These are phyloP conservation scores for Hirtodrosophila alboralis DNA, from an alignment of 2,888 invertebrate species.

Conservation along the genomic window DNA sequence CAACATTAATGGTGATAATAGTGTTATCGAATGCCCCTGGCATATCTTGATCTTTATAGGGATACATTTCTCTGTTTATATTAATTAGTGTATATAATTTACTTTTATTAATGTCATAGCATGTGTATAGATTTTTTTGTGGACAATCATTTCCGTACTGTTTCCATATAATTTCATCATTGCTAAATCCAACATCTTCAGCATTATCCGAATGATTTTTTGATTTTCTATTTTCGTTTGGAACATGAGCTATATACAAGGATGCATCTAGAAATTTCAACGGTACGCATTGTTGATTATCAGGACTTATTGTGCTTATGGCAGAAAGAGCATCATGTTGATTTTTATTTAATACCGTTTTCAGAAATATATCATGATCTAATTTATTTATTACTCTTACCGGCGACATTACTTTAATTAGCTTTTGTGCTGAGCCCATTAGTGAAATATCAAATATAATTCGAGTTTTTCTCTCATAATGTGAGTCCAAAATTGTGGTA, in stretches of 20 bases:
- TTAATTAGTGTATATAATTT: constrained; percentile 78
- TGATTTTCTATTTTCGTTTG: constrained; percentile 29
- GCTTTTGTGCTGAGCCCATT: constrained; percentile 96
- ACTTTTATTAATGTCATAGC: constrained; percentile 77
- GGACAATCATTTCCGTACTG: constrained; percentile 64
- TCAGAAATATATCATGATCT: constrained; percentile 89
- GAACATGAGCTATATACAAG: constrained; percentile 88
- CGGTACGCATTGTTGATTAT: constrained; percentile 89
- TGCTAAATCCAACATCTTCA: constrained; percentile 80
- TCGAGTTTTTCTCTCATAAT: constrained; percentile 87
- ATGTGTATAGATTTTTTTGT: constrained; percentile 75
- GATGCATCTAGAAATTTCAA: constrained; percentile 89
- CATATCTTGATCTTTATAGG: constrained; percentile 85
- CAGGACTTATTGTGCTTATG: constrained; percentile 83
- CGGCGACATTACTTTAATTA: constrained; percentile 94
- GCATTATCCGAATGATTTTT: constrained; percentile 15
- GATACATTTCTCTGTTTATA: constrained; percentile 91
- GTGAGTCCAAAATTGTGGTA: constrained; percentile 85
- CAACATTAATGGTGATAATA: constrained; percentile 93
- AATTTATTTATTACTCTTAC: constrained; percentile 91
- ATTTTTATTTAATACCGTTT: constrained; percentile 86
- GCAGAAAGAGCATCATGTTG: constrained; percentile 68
- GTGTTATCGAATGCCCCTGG: constrained; percentile 94
- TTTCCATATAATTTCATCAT: constrained; percentile 80
- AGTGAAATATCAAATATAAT: constrained; percentile 95